Conservation (phyloP, 2,888 invertebrate genomes). For the Hirtodrosophila cameraria region DNA sequence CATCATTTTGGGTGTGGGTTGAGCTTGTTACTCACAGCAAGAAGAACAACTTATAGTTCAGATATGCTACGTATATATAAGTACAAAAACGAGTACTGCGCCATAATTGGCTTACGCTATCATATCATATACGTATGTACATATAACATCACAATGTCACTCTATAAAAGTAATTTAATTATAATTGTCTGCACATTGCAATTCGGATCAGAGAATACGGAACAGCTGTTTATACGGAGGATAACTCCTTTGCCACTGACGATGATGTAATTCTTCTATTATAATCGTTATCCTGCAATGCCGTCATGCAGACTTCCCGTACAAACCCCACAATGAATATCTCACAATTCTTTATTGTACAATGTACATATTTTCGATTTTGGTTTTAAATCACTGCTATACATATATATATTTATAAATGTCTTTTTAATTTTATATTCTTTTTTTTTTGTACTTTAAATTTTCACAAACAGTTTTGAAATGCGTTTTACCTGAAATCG, state of each 20-base stretch:
- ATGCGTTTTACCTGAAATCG: conserved; percentile 82
- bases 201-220: too few relatives aligned
- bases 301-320: conserved; percentile 41
- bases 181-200: conserved; percentile 32
- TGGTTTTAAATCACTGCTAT: conserved; percentile 11
- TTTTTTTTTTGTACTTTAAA: too few relatives aligned
- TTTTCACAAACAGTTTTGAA: conserved; percentile 59
- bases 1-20: conserved; percentile 71
- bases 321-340: conserved; percentile 10
- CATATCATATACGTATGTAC: too few relatives aligned
- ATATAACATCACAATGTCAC: conserved; percentile 27
- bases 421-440: conserved; percentile 42
- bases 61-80: conserved; percentile 6
- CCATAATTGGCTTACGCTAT: conserved; percentile 70
- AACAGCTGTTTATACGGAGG: background rate
- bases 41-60: conserved; percentile 61
- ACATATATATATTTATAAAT: conserved; percentile 18
- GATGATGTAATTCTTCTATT: conserved; percentile 61
- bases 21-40: conserved; percentile 40
- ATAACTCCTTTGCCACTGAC: conserved; percentile 3
- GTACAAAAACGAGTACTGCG: conserved; percentile 54
- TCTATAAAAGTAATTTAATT: conserved; percentile 51
- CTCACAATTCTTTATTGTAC: conserved; percentile 6
- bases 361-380: conserved; percentile 1
- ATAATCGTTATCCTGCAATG: conserved; percentile 44